Percentiles rank a stretch among this genome's conserved stretches.
Evolutionary conservation across 2,113 vertebrate genomes (phyloP).

Genomic region (Pterocles orientalis): DNA sequence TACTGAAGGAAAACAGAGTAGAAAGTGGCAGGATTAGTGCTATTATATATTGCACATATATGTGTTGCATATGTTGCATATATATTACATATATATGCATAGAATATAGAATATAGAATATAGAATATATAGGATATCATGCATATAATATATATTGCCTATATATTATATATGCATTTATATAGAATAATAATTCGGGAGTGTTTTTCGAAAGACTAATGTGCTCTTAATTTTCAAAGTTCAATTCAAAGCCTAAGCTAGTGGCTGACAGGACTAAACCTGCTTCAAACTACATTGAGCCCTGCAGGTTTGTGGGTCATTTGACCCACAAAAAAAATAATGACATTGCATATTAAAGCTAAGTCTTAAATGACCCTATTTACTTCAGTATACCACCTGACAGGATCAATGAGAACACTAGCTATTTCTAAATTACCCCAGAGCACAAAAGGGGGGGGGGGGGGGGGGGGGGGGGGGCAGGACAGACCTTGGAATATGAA

Average conservation of each 20-base stretch:
- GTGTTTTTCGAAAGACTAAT: neutral
- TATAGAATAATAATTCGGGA: neutral
- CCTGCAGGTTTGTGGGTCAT: neutral
- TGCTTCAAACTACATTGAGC: conserved; percentile 15
- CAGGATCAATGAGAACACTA: neutral
- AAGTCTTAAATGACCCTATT: conserved; percentile 47
- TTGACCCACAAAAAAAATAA: conserved; percentile 10
- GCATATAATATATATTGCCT: no score
- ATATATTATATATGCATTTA: neutral
- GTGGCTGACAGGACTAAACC: neutral
- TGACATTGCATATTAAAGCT: conserved; percentile 1
- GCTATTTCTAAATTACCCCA: conserved; percentile 14
- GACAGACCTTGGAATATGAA: neutral
- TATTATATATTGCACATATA: neutral
- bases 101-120: no score
- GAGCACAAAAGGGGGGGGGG: neutral
- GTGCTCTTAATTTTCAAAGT: neutral
- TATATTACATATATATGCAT: no score
- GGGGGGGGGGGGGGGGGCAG: rapidly evolving
- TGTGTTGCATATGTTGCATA: no score
- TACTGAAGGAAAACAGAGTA: neutral
- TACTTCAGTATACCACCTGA: conserved; percentile 23
- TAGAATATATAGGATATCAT: no score
- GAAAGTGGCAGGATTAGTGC: neutral
- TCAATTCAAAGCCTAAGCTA: conserved; percentile 8